A percentile compares a stretch with the other conserved stretches of the same genome.
Evolutionary conservation across 2,797 vertebrate genomes (phyloP).

Genomic region (Rachycentron canadum): DNA sequence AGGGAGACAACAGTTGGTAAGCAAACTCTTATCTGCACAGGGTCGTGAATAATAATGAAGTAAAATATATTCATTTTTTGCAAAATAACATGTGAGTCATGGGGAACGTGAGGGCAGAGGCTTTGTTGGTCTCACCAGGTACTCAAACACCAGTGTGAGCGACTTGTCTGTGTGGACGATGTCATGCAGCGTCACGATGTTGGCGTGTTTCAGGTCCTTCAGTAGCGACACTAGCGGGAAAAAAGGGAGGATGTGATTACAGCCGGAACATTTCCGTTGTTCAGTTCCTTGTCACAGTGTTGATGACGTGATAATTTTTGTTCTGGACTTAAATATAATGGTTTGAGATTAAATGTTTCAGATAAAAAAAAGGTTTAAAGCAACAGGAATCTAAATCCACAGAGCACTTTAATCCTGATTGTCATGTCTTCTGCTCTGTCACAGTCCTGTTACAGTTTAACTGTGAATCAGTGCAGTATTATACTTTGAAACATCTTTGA

Average conservation of each 20-base stretch:
- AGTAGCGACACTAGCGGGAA: slow-evolving; percentile 90
- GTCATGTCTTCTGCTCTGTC: neutral
- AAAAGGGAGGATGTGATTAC: slow-evolving; percentile 3
- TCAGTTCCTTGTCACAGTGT: neutral
- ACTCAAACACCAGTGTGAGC: slow-evolving; percentile 97
- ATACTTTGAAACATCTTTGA: neutral
- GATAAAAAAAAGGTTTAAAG: too few species aligned
- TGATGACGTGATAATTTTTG: neutral
- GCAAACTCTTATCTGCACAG: slow-evolving; percentile 11
- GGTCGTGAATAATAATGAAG: slow-evolving; percentile 63
- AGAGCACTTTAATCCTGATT: neutral
- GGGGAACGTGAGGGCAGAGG: slow-evolving; percentile 23
- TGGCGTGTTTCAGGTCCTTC: slow-evolving; percentile 98
- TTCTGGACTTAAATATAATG: neutral
- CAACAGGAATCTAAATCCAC: too few species aligned
- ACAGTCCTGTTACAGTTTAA: neutral
- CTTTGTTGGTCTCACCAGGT: slow-evolving; percentile 88
- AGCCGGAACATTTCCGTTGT: neutral
- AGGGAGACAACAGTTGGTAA: slow-evolving; percentile 39
- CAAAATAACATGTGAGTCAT: slow-evolving; percentile 39
- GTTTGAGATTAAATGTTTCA: too few species aligned
- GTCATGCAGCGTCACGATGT: slow-evolving; percentile 97
- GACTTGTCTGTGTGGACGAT: slow-evolving; percentile 98
- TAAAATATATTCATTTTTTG: slow-evolving; percentile 43
- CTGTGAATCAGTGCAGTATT: neutral